Base-by-base conservation (phyloP, 2,113 vertebrate genomes). In the Clarias batrachus region DNA sequence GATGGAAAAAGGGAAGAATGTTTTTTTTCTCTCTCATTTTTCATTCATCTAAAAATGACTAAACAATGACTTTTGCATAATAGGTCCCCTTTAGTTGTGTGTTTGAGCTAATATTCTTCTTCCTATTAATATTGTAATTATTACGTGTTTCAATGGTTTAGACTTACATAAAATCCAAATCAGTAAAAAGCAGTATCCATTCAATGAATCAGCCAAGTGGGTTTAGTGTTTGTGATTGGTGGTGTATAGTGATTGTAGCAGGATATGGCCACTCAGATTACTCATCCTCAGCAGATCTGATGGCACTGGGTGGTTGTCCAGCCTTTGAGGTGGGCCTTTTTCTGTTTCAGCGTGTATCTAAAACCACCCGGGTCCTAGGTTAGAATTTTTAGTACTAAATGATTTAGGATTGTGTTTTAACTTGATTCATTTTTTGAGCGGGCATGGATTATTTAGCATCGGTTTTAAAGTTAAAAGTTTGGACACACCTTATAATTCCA, bases 241-340 rank as follows among this genome's bases (percentile, higher is more conserved):
- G 17, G 37, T 89, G 82, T 76, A 87, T 84, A 88, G 83, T 87
- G 85, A 89, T 81, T 81, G 82, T 77, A 66, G 62, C 87, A 81
- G 81, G 37, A 65, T 60, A 68, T 54, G 81, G 65, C 83, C 56
- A 68, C 89, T 90, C 89, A 76, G 88, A 87, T 91, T 91, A 89
- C 88, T 68, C 77, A 76, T 87, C 76, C 41, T 83, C 84, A 87
- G 14, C 48, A 82, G 88, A 90, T 89, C 91, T 87, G 88, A 89
- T 91, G 78, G 83, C 83, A 77, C 73, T 79, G 37, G 73, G 57
- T 41, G 90, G 90, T 90, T 90, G 62, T 79, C 70, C 37, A 79
- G 88, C 62, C 80, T 85, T 56, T 88, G 76, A 27, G 13, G 13
- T 30, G 74, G 5, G 13, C 16, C 48, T 8, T 48, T 48, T n/a